phyloP scores from a whole-genome alignment of 2,797 vertebrate species.

The Gallinago stenura region DNA sequence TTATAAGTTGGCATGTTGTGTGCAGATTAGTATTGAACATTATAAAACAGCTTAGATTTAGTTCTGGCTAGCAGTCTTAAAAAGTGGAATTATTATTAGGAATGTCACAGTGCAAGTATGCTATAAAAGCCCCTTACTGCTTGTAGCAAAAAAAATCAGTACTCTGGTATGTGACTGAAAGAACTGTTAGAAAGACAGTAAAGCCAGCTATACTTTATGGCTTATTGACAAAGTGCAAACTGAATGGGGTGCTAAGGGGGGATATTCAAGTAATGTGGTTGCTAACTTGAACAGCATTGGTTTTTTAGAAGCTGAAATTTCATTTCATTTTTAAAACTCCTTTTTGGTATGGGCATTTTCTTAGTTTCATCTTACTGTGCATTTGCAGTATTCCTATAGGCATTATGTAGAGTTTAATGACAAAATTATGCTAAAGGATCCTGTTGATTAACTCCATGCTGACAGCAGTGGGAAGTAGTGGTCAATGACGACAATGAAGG shows the following conservation, averaged over 20 bases:
- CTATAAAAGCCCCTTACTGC: background rate
- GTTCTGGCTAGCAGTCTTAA: conserved; percentile 35
- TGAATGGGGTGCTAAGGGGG: background rate
- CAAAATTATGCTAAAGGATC: background rate
- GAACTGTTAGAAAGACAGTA: background rate
- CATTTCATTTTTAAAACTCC: background rate
- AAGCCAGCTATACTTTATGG: background rate
- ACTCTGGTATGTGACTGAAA: background rate
- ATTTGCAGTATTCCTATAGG: background rate
- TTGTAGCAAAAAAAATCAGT: background rate
- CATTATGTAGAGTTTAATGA: background rate
- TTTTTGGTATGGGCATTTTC: background rate
- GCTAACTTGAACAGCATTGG: background rate
- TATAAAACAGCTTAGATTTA: conserved; percentile 43
- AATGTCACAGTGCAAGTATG: background rate
- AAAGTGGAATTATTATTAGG: conserved; percentile 24
- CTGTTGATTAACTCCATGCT: background rate
- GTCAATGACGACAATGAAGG: background rate
- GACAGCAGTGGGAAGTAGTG: background rate
- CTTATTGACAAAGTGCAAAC: background rate
- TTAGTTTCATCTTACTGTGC: background rate
- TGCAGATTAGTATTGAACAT: conserved; percentile 39
- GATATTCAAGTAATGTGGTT: background rate
- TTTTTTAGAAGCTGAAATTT: background rate
- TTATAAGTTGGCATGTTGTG: conserved; percentile 31